A percentile compares a stretch with the other conserved stretches of the same genome.
Evolutionary conservation across 2,113 vertebrate genomes (phyloP).

Genomic region (Cyanoderma ruficeps): DNA sequence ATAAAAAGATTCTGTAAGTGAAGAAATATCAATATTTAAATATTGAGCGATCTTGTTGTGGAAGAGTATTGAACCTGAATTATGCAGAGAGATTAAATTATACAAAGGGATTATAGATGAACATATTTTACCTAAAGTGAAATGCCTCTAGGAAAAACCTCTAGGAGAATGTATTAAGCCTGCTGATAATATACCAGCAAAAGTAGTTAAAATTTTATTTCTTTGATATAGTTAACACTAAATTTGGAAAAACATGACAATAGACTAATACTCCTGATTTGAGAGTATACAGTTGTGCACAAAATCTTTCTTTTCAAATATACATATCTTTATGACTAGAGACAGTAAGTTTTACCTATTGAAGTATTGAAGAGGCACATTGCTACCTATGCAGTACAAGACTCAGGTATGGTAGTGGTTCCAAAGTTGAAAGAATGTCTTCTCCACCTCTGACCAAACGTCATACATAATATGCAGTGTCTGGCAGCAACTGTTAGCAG

Average conservation of each 20-base stretch:
- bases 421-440: background rate
- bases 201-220: background rate
- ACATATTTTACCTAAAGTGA: background rate
- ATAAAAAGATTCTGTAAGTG: background rate
- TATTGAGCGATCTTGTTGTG: background rate
- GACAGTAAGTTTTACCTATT: background rate
- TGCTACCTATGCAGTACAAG: background rate
- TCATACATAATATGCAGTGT: background rate
- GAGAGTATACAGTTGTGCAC: background rate
- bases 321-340: background rate
- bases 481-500: background rate
- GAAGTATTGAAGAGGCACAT: background rate
- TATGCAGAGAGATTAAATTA: background rate
- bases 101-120: background rate
- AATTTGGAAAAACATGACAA: background rate
- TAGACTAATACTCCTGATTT: background rate
- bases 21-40: background rate
- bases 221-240: background rate
- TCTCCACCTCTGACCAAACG: background rate
- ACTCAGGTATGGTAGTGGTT: background rate
- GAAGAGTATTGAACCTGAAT: background rate
- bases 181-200: background rate
- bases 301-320: background rate
- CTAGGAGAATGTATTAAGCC: background rate
- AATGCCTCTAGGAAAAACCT: background rate